phyloP scores from a whole-genome alignment of 2,113 vertebrate genomes.

The Plestiodon gilberti region DNA sequence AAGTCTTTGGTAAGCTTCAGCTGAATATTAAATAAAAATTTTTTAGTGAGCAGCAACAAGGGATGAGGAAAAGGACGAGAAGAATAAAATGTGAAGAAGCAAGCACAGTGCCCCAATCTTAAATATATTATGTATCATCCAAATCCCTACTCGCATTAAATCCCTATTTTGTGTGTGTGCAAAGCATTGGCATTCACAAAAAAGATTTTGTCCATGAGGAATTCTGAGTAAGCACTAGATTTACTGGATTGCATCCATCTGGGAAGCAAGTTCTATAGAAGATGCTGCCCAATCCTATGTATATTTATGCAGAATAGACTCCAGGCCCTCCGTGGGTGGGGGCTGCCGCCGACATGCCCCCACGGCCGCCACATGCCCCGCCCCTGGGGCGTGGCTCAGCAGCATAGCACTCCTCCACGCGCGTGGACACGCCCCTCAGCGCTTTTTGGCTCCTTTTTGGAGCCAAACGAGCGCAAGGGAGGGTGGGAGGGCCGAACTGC shows the following conservation, averaged over 20 bases:
- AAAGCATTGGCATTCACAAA: neutral
- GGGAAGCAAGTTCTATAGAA: neutral
- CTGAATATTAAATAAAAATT: fast-evolving
- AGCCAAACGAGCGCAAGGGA: too few species aligned
- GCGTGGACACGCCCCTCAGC: too few species aligned
- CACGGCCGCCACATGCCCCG: too few species aligned
- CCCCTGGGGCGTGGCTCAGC: too few species aligned
- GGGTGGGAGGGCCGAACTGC: too few species aligned
- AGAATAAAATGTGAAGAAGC: neutral
- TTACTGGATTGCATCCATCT: neutral
- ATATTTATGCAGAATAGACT: too few species aligned
- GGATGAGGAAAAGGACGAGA: neutral
- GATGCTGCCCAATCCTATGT: too few species aligned
- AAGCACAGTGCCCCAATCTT: too few species aligned
- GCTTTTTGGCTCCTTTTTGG: too few species aligned
- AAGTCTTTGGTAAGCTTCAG: neutral
- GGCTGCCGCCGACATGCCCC: too few species aligned
- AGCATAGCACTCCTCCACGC: too few species aligned
- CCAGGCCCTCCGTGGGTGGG: too few species aligned
- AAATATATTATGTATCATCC: neutral
- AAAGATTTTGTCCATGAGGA: neutral
- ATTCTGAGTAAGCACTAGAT: neutral
- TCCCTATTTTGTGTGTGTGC: neutral
- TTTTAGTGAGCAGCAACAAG: neutral
- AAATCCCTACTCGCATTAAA: neutral